Evolutionary conservation across 2,113 vertebrate genomes (phyloP), one percentile per base, ranked within the genome.

Genomic region (Hirundichthys speculiger): DNA sequence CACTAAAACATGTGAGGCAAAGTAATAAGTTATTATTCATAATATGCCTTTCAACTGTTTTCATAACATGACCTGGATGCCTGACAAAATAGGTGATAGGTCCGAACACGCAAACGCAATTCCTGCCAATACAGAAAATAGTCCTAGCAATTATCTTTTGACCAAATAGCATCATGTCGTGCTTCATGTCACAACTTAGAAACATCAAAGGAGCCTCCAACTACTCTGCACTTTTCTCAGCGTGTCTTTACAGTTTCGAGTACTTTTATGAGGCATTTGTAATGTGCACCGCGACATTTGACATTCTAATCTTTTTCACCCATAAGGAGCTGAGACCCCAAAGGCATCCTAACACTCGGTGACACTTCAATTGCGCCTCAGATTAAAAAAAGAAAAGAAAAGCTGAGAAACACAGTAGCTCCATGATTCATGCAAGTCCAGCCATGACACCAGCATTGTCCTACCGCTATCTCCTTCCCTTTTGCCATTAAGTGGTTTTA

Each of bases 401-500:
- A 69, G 39, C 30, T 21, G 68, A 68, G 45, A 52, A 52, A 52
- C 39, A 60, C 57, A 38, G 39, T 3, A 43, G 19, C 74, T 69
- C 12, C 63, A 79, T 79, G 76, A 84, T 86, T 83, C 24, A 79
- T 81, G 62, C 25, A 5, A 74, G 73, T 82, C 70, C 79, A 66
- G 64, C 54, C 60, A 74, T 82, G 81, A 86, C 80, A 80, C 80
- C 54, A 16, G 45, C 70, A 47, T 74, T 63, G 68, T 80, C 77
- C 85, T 83, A 50, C 1, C 16, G 72, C 51, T 67, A n/a, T 72
- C 73, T 52, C 52, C 58, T 82, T 52, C 60, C 78, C 64, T 80
- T 82, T 80, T 78, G 61, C 75, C 82, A 82, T 88, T 89, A 86
- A 89, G 88, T 88, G 88, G 72, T 83, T 80, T 88, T 80, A 72